phyloP scores from a whole-genome alignment of 2,888 invertebrate species.

The Epicampocera succincta region DNA sequence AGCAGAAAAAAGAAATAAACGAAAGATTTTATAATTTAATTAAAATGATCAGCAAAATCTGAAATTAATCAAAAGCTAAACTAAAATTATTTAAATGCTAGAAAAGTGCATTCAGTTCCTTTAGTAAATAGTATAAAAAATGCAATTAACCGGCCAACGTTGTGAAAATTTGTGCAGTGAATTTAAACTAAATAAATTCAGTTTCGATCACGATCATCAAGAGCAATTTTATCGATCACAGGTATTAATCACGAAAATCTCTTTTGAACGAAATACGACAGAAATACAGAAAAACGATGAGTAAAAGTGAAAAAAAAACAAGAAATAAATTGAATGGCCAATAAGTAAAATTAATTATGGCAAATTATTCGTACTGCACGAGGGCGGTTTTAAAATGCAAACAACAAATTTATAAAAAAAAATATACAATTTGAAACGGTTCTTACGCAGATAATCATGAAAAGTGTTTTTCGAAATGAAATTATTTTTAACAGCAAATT shows the following conservation, averaged over 20 bases:
- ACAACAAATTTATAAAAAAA: too few species aligned
- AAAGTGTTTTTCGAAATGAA: too few species aligned
- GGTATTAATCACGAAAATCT: slow-evolving; percentile 74
- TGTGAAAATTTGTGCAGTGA: slow-evolving; percentile 76
- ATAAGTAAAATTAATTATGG: too few species aligned
- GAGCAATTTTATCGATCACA: slow-evolving; percentile 80
- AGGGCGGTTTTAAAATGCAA: too few species aligned
- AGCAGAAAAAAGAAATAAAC: too few species aligned
- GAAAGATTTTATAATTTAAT: slow-evolving; percentile 2
- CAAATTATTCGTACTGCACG: too few species aligned
- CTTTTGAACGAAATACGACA: too few species aligned
- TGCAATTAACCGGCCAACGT: slow-evolving; percentile 74
- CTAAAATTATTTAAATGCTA: slow-evolving; percentile 2
- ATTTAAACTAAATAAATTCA: slow-evolving; percentile 77
- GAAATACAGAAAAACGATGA: not conserved
- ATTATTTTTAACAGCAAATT: too few species aligned
- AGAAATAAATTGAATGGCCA: too few species aligned
- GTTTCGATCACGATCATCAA: slow-evolving; percentile 76
- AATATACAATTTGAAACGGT: too few species aligned
- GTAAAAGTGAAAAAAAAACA: not conserved
- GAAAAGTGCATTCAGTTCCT: not conserved
- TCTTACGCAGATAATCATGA: too few species aligned
- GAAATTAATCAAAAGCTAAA: not conserved
- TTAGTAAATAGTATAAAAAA: slow-evolving; percentile 60
- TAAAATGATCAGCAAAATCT: not conserved